These are phyloP conservation scores for Drosophila malerkotliana DNA, from an alignment of 1,140 invertebrate genomes.

Conservation along the genomic window DNA sequence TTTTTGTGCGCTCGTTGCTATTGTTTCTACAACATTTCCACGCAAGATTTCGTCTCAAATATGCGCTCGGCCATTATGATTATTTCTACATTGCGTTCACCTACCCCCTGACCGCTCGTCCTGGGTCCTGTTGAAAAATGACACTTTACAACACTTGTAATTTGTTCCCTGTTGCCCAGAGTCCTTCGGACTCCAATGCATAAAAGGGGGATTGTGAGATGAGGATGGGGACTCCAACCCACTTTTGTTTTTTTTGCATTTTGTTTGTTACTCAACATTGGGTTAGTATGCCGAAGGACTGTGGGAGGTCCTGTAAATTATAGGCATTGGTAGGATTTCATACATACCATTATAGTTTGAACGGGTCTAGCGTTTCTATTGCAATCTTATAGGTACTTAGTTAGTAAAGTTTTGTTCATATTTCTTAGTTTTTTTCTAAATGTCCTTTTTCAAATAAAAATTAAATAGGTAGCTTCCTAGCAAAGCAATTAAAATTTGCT, in stretches of 20 bases:
- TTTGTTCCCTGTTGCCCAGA: constrained; percentile 56
- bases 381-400: no score
- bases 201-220: constrained; percentile 36
- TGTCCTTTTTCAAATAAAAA: no score
- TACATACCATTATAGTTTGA: neutral
- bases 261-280: neutral
- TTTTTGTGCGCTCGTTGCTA: constrained; percentile 46
- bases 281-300: neutral
- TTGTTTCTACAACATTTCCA: constrained; percentile 74
- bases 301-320: neutral
- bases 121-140: constrained; percentile 68
- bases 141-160: constrained; percentile 82
- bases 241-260: neutral
- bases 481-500: no score
- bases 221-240: neutral
- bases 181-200: constrained; percentile 40
- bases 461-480: no score
- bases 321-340: neutral
- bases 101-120: neutral
- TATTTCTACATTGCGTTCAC: constrained; percentile 72
- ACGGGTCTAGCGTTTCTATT: neutral
- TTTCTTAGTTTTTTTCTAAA: no score
- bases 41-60: constrained; percentile 78
- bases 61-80: constrained; percentile 76
- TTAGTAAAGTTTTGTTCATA: no score